Evolutionary conservation across 2,797 vertebrate genomes (phyloP), one percentile per base, ranked within the genome.

Genomic region (Rhinophrynus dorsalis): DNA sequence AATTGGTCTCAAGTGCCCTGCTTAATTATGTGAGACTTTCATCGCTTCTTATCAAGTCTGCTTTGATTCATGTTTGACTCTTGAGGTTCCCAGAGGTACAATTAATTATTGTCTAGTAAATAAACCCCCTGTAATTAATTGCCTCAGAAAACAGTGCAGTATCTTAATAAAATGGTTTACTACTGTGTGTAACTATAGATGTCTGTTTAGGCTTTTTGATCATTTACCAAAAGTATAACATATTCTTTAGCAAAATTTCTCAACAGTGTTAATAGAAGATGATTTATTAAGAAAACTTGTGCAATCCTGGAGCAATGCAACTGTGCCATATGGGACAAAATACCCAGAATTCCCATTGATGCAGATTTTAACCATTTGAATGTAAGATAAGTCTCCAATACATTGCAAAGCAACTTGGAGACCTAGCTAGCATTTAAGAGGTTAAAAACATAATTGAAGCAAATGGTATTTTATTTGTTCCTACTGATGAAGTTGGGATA

Each of bases 1-100:
- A 98, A 97, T 95, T 95, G 94, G 94, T 98, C 96, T 98, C 96
- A 87, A 93, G 95, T 95, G 95, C 93, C 93, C 84, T 80, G 92
- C 93, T 98, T 98, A 98, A 98, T 99, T 98, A 97, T 86, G 83
- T 93, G 87, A 92, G 91, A 96, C 93, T 98, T 95, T 93, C 91
- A 92, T 84, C 3, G 86, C 90, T 93, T 92, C 95, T 97, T 96
- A 96, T 94, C 94, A 94, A 90, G 89, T 90, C 85, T 89, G 88
- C 85, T 82, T 89, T 97, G 95, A 98, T 98, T 98, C 94, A 94
- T 96, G 93, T 91, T 90, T 89, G 87, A 94, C 92, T 96, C 93
- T 89, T 86, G 86, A 89, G 89, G 89, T 93, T 95, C 94, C 94
- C 95, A 91, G 92, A 94, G 95, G 94, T 93, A 91, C 92, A 93